Base-by-base conservation (phyloP, 2,888 invertebrate genomes). In the Eueremaeus valkanovi region DNA sequence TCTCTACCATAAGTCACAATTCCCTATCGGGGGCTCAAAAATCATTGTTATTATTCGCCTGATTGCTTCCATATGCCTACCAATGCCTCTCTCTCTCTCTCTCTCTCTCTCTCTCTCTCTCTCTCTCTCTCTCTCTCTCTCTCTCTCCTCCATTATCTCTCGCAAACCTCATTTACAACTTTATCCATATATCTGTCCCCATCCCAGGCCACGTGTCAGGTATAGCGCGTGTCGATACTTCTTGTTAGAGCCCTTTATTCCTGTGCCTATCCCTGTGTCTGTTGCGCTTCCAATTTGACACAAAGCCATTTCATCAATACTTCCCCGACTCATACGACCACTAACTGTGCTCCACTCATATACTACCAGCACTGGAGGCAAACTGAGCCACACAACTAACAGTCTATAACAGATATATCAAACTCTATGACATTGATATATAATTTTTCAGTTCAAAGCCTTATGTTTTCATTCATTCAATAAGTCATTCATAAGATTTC, bases 101-200 rank as follows among this genome's bases (percentile, higher is more conserved):
- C 40, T 40, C 40, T 40, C 11, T 40, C 40, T 45, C 45, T 45
- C 45, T 45, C 9, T 55, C n/a, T n/a, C 3, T 21, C 3, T 3
- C 3, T 9, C 8, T 11, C 21, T n/a, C n/a, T n/a, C n/a, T n/a
- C n/a, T n/a, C n/a, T n/a, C n/a, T n/a, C n/a, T n/a, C 21, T 1
- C 55, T 55, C 55, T 27, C 21, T 5, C 11, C 36, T 18, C 24
- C 40, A 68, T 68, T 68, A 68, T 68, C 36, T 68, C n/a, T 24
- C 6, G 63, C 16, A 68, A n/a, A 68, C 68, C 42, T 68, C 68
- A 68, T 68, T 68, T 68, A 68, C 68, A 68, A 68, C 68, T 68
- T 42, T 16, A 68, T 42, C 36, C 33, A 42, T 24, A 68, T 68
- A 68, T 68, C 24, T 21, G 42, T 68, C 36, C 68, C 21, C n/a